Evolutionary conservation across 2,797 vertebrate genomes (phyloP), one percentile per base, ranked within the genome.

Genomic region (Coregonus suidteri): DNA sequence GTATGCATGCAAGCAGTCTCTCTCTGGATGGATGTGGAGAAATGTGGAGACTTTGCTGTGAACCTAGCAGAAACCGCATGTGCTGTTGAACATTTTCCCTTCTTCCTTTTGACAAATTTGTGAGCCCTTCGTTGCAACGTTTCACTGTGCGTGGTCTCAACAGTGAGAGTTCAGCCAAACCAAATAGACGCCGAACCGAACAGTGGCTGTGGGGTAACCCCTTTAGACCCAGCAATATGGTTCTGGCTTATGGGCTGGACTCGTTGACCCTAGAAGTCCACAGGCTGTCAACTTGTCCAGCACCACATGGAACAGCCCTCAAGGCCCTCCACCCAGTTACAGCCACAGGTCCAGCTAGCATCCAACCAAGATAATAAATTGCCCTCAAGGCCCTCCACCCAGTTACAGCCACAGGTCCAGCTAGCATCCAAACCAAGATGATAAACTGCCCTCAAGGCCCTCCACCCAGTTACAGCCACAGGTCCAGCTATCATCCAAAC

Each of bases 141-240:
- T 83, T 79, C 20, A 59, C 78, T 78, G 79, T 35, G 16, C 68
- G 35, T 75, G 83, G 86, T 84, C 88, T 13, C 79, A 88, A 91
- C 88, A 84, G 76, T 47, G 72, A 88, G 85, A 91, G 85, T 89
- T 84, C 84, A 93, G 92, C 92, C 93, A 94, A 93, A 92, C 89
- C 90, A 89, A 91, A 92, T 87, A 82, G 54, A 74, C 65, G 68
- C 82, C 79, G 75, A 67, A 69, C 68, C 81, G 78, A 67, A 71
- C 68, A 83, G 77, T 77, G 84, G 76, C 84, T 82, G 80, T 13
- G 41, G 30, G 71, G 0, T 82, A 82, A 92, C 90, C 91, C 71
- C 59, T 75, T 2, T 16, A 82, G 84, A 92, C 85, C 82, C 13
- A 81, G 83, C 76, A 67, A 75, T 64, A 77, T 35, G 53, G 68